Base-by-base conservation (phyloP, 2,888 invertebrate species). In the Eristalis intricaria region DNA sequence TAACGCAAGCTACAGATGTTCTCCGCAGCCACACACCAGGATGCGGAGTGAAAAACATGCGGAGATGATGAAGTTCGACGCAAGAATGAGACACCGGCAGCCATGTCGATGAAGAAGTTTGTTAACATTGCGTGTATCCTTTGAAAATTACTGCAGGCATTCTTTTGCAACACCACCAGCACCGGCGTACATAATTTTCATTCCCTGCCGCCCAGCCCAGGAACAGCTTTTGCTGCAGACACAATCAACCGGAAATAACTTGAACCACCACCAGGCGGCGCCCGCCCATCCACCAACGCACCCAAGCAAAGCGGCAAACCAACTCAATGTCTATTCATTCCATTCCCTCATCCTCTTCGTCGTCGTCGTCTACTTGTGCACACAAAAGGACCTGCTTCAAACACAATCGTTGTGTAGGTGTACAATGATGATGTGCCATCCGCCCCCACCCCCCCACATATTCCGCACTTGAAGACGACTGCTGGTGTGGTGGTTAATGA, bases 231-330 rank as follows among this genome's bases (percentile, higher is more conserved):
- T 70, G 65, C 69, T 74, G 35, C 75, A 71, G 78, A 87, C 79
- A 83, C 86, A 87, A 87, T 87, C 86, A 87, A 83, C 78, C 86
- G 86, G 86, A 87, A 87, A 87, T 87, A 87, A 87, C 83, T 87
- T 87, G 71, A 83, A 73, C 78, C 79, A 79, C 70, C 86, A 32
- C 10, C 32, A 7, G n/a, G n/a, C n/a, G n/a, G 26, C 26, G 3
- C 26, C 32, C 32, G 1, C 8, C 32, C 32, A 32, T 10, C 32
- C 32, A 32, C 10, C 77, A 61, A 63, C 77, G 60, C 69, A 64
- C 38, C 64, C 77, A 77, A 71, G n/a, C 29, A 15, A 29, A 56
- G 11, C 32, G 32, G 32, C 65, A 70, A 70, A 61, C 58, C 76
- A 65, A 58, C 32, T 61, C 58, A 82, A 38, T 75, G 35, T 78